A percentile compares a stretch with the other conserved stretches of the same genome.
Evolutionary conservation across 2,113 vertebrate species (phyloP).

Genomic region (Bombycilla garrulus): DNA sequence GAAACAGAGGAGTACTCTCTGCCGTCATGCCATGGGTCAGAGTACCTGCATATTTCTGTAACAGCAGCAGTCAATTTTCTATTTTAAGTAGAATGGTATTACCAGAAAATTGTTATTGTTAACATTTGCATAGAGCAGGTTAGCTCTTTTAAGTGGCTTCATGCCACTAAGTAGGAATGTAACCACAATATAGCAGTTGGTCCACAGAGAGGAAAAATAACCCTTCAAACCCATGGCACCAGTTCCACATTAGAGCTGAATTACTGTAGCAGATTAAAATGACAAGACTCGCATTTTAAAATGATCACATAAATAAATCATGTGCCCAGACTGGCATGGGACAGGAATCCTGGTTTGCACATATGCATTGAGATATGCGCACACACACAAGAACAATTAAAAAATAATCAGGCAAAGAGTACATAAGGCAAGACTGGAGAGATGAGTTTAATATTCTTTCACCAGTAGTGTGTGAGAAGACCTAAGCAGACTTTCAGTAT

Average conservation of each 20-base stretch:
- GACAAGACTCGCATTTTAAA: background rate
- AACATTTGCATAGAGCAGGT: constrained; percentile 12
- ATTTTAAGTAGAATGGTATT: background rate
- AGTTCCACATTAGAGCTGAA: background rate
- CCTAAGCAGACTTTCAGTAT: background rate
- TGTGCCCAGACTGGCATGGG: background rate
- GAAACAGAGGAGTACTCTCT: background rate
- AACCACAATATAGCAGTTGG: background rate
- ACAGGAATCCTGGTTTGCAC: background rate
- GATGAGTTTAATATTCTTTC: background rate
- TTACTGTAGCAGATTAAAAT: constrained; percentile 39
- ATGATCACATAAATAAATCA: background rate
- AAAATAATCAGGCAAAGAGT: background rate
- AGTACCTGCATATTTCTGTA: background rate
- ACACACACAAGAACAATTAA: background rate
- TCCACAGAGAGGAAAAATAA: constrained; percentile 25
- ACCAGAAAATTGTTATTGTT: constrained; percentile 23
- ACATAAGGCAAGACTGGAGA: background rate
- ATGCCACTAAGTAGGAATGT: constrained; percentile 4
- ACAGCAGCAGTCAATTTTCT: background rate
- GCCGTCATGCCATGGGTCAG: background rate
- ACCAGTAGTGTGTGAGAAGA: background rate
- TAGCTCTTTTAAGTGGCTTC: constrained; percentile 35
- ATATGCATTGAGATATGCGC: background rate
- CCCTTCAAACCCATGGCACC: constrained; percentile 19